Base-by-base conservation (phyloP, 2,113 vertebrate species). In the Nymphicus hollandicus region DNA sequence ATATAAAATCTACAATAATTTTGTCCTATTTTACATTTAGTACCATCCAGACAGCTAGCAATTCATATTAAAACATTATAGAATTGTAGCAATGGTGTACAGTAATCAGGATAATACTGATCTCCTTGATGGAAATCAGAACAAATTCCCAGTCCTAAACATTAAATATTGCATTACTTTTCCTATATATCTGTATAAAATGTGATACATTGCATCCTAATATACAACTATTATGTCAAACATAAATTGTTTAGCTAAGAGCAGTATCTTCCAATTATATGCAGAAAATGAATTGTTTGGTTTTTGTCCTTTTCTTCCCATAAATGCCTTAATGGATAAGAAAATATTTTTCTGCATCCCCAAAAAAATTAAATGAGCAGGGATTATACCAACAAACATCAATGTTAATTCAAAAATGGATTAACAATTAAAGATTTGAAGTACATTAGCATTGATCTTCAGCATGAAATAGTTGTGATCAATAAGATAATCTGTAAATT, bases 401-500 rank as follows among this genome's bases (percentile, higher is more conserved):
- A 80, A 96, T 98, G 97, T 95, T 98, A 97, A 97, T 98, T 98
- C 97, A 92, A 98, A 99, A 99, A 97, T 98, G 98, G 98, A 98
- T 99, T 98, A 98, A 76, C 92, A 94, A 96, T 97, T 95, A 97
- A 96, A 97, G 97, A 97, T 96, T 86, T 95, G 97, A 99, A 99
- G 97, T 71, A 95, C 92, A 98, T 99, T 99, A 99, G 98, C 97
- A 99, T 99, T 98, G 99, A 99, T 98, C 98, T 97, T 71, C 88
- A 93, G 90, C 89, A 96, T 55, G 78, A 97, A 97, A 97, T 82
- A 97, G 90, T 94, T 93, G 87, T 97, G 98, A 99, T 99, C 98
- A 98, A 99, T 99, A 96, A 98, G 81, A 78, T 98, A 98, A 99
- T 99, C 98, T 98, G 98, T 96, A 99, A 99, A 99, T 98, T 96